Evolutionary conservation across 2,113 vertebrate genomes (phyloP).

Genomic region (Argyrosomus japonicus): DNA sequence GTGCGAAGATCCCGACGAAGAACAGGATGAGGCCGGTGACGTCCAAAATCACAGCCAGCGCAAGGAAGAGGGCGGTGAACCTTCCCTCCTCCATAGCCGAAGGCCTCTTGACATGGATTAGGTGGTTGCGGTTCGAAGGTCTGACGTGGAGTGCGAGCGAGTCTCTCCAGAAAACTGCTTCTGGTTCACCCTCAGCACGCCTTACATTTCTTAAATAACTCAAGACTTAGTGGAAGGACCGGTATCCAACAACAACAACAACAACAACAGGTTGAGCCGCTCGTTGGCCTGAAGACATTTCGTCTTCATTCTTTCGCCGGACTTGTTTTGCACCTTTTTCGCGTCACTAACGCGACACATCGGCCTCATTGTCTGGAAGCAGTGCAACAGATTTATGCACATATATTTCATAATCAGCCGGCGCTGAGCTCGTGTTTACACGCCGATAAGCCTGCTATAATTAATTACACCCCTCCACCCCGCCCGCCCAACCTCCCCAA

Average conservation of each 20-base stretch:
- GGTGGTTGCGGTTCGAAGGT: neutral
- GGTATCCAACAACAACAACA: constrained; percentile 34
- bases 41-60: constrained; percentile 84
- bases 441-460: constrained; percentile 26
- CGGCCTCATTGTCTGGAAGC: constrained; percentile 16
- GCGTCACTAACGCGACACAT: constrained; percentile 1
- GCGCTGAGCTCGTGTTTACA: constrained; percentile 15
- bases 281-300: constrained; percentile 11
- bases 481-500: too few species aligned
- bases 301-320: constrained; percentile 58
- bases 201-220: constrained; percentile 41
- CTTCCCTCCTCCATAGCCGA: constrained; percentile 67
- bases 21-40: constrained; percentile 83
- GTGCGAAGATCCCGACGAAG: constrained; percentile 86
- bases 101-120: neutral
- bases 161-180: neutral
- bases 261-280: constrained; percentile 14
- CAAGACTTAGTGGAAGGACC: constrained; percentile 9
- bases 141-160: neutral
- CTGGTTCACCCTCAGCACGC: constrained; percentile 25
- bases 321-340: constrained; percentile 59
- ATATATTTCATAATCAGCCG: constrained; percentile 29
- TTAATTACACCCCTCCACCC: constrained; percentile 15
- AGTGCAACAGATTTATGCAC: constrained; percentile 33
- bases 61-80: constrained; percentile 68